Evolutionary conservation across 2,888 invertebrate species (phyloP).

Genomic region (Eilema depressum): DNA sequence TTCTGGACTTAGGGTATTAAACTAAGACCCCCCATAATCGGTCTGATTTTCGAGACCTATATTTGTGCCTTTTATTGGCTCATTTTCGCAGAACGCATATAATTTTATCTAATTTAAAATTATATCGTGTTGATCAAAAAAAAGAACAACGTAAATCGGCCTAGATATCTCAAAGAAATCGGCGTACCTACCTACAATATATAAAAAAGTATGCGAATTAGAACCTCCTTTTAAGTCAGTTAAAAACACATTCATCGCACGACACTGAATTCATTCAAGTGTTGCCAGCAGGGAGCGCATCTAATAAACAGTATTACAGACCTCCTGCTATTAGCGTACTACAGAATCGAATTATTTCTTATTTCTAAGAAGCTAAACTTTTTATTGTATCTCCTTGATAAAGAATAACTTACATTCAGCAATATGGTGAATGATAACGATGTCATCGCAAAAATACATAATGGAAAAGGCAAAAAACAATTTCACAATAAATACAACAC

Average conservation of each 20-base stretch:
- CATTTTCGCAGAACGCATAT: background rate
- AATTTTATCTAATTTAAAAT: background rate
- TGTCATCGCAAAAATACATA: background rate
- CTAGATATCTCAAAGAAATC: background rate
- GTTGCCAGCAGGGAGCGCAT: background rate
- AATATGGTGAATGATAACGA: background rate
- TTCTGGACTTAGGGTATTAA: no score
- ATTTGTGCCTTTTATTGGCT: background rate
- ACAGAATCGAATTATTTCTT: background rate
- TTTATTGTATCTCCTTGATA: background rate
- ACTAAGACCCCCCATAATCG: no score
- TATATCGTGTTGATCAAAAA: no score
- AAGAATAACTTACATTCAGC: background rate
- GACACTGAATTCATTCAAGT: background rate
- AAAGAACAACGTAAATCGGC: no score
- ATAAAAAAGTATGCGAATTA: no score
- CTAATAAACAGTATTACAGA: background rate
- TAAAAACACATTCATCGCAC: background rate
- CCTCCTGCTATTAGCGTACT: background rate
- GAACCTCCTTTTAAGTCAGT: background rate
- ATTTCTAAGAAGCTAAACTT: background rate
- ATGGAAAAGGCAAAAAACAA: background rate
- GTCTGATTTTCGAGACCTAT: no score
- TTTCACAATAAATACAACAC: conserved; percentile 23
- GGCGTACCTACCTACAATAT: background rate